These are phyloP conservation scores for Muscicapa comitata DNA, from an alignment of 2,797 vertebrate genomes.

Conservation along the genomic window DNA sequence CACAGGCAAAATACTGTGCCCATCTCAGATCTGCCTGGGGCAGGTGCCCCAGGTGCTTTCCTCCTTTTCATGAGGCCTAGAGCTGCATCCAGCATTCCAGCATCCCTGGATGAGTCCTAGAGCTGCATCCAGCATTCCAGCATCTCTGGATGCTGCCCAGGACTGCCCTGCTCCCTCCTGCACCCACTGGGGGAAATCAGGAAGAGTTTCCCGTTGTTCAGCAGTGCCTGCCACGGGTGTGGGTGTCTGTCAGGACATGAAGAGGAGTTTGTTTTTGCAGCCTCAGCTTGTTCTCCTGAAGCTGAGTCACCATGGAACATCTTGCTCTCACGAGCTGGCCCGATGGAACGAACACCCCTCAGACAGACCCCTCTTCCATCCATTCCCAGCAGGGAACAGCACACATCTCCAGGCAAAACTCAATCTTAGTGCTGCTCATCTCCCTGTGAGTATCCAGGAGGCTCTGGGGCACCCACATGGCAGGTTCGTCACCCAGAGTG, in stretches of 20 bases:
- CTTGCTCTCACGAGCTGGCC: background rate
- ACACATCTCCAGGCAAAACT: background rate
- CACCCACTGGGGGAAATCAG: background rate
- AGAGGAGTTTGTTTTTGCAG: rapidly evolving
- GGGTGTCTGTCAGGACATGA: background rate
- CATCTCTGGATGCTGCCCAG: background rate
- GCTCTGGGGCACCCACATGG: background rate
- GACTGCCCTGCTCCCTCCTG: background rate
- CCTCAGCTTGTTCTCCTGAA: background rate
- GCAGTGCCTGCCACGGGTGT: rapidly evolving
- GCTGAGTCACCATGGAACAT: background rate
- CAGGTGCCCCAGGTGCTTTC: rapidly evolving
- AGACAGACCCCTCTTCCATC: background rate
- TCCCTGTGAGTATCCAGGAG: background rate
- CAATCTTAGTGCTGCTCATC: background rate
- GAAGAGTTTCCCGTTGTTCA: background rate
- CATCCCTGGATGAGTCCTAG: background rate
- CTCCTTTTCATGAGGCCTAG: background rate
- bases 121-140: background rate
- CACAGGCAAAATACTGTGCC: background rate
- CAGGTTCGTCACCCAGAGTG: background rate
- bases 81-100: background rate
- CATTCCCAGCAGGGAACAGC: background rate
- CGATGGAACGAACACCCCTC: rapidly evolving
- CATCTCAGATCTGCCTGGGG: background rate